Percentiles rank a stretch among this genome's conserved stretches.
Conservation (phyloP, 2,113 vertebrate genomes). For the Engraulis encrasicolus region DNA sequence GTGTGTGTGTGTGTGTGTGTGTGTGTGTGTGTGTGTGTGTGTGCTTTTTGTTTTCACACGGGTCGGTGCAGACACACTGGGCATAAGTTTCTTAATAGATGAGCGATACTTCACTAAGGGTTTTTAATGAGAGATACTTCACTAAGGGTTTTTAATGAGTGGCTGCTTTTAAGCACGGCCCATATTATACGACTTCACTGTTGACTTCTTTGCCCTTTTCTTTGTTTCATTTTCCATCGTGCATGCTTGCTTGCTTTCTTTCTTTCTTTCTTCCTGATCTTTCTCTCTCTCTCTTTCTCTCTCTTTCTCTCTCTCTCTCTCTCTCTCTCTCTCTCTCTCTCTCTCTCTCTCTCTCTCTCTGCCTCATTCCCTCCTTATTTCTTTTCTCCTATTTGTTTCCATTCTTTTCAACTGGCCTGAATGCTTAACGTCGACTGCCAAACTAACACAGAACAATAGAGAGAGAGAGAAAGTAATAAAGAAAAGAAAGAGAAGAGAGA, state of each 20-base stretch:
- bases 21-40: no score
- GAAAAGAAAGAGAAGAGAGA: no score
- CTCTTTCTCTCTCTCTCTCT: neutral
- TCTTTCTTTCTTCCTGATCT: neutral
- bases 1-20: no score
- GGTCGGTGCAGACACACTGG: neutral
- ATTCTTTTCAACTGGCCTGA: neutral
- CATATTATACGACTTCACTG: neutral
- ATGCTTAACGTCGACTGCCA: neutral
- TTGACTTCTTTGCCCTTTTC: conserved; percentile 9
- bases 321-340: neutral
- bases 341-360: neutral
- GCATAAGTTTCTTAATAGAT: neutral
- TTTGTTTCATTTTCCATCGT: neutral
- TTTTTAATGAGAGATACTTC: neutral
- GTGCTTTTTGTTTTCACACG: neutral
- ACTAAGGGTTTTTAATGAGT: neutral
- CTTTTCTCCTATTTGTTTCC: conserved; percentile 3
- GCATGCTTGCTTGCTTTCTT: neutral
- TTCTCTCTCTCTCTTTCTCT: neutral
- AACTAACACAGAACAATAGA: conserved; percentile 3
- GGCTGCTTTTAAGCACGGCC: neutral
- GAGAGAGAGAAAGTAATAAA: no score
- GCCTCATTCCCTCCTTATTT: neutral
- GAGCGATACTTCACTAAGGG: neutral